These are phyloP conservation scores for Lerema accius DNA, from an alignment of 1,140 invertebrate genomes.

Conservation along the genomic window DNA sequence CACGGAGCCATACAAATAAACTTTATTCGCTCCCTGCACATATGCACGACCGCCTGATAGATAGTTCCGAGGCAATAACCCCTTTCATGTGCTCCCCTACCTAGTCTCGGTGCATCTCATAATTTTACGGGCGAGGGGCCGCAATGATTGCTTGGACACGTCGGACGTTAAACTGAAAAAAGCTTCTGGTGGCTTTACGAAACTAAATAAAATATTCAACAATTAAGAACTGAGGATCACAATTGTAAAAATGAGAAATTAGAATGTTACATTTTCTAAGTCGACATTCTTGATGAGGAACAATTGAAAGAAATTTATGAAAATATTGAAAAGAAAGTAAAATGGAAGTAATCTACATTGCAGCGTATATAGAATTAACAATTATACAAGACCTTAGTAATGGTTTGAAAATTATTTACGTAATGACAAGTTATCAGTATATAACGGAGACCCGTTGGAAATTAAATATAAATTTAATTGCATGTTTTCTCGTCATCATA, in stretches of 20 bases:
- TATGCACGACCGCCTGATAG: conserved; percentile 65
- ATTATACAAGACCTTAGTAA: no score
- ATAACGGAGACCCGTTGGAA: not conserved
- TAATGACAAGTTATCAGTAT: not conserved
- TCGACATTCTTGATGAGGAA: no score
- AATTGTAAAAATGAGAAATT: no score
- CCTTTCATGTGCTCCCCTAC: conserved; percentile 72
- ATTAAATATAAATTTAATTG: conserved; percentile 13
- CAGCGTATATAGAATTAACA: no score
- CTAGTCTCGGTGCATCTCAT: conserved; percentile 65
- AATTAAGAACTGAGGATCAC: not conserved
- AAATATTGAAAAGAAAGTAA: no score
- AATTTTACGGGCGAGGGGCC: conserved; percentile 71
- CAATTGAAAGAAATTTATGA: no score
- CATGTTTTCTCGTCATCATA: conserved; percentile 1
- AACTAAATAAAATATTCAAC: conserved; percentile 5
- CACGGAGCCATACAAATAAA: conserved; percentile 74
- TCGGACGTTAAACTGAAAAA: conserved; percentile 34
- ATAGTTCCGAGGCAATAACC: conserved; percentile 76
- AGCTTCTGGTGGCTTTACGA: conserved; percentile 15
- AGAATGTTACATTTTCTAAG: no score
- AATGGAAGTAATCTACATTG: no score
- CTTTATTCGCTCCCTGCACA: conserved; percentile 77
- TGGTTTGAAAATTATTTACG: not conserved
- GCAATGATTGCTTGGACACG: conserved; percentile 51